Evolutionary conservation across 2,888 invertebrate genomes (phyloP).

Genomic region (Diaphora mendica): DNA sequence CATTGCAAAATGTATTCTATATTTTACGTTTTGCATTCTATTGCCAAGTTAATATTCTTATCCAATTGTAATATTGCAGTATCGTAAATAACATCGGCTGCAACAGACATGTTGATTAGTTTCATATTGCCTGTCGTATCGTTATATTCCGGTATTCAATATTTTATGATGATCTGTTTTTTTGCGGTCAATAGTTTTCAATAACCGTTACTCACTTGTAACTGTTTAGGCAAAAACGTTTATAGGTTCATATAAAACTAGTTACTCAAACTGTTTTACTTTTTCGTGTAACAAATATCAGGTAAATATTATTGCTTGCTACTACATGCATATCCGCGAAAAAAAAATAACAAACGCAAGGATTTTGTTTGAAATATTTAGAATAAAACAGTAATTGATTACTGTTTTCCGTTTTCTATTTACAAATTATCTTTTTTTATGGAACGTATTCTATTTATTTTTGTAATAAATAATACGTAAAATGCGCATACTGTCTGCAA

Average conservation of each 20-base stretch:
- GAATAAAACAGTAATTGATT: background rate
- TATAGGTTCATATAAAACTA: background rate
- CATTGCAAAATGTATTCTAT: background rate
- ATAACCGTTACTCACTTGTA: background rate
- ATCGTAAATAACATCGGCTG: conserved; percentile 1
- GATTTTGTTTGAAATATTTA: background rate
- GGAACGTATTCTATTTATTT: no score
- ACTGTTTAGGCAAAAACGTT: background rate
- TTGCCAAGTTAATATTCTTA: conserved; percentile 5
- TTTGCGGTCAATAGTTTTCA: background rate
- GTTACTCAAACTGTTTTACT: background rate
- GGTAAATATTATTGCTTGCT: background rate
- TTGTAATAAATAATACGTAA: no score
- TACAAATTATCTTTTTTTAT: background rate
- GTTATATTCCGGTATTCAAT: background rate
- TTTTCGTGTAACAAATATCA: background rate
- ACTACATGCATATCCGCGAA: background rate
- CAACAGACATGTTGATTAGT: background rate
- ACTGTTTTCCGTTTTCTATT: background rate
- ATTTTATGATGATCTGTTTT: background rate
- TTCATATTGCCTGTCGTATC: background rate
- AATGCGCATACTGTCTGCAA: no score
- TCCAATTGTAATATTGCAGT: background rate
- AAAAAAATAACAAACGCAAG: background rate
- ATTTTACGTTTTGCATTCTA: background rate